Conservation (phyloP, 2,113 vertebrate genomes). For the Coregonus clupeaformis region DNA sequence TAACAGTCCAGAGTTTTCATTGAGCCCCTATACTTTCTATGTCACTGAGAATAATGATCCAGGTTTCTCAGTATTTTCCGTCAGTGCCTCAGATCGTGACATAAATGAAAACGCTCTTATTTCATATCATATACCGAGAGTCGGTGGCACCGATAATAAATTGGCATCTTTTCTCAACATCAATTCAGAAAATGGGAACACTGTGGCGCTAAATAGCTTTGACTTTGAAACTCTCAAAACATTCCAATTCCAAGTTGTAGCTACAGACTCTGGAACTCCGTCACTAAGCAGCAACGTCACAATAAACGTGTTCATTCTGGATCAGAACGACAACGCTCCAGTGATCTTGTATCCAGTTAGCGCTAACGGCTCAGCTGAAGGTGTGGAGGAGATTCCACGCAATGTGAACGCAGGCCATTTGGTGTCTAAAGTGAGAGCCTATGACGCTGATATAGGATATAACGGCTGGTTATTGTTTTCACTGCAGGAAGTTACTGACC, state of each 20-base stretch:
- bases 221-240: conserved; percentile 22
- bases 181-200: conserved; percentile 13
- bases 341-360: no score
- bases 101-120: conserved; percentile 16
- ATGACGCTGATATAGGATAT: no score
- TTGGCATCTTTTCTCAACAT: background rate
- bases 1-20: conserved; percentile 17
- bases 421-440: no score
- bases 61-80: background rate
- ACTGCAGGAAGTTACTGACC: no score
- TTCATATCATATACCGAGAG: conserved; percentile 10
- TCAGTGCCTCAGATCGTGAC: conserved; percentile 14
- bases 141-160: background rate
- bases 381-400: no score
- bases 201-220: conserved; percentile 18
- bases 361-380: no score
- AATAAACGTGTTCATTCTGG: no score
- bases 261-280: no score
- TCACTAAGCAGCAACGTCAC: no score
- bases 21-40: conserved; percentile 7
- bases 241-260: conserved; percentile 13
- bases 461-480: no score
- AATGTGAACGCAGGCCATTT: no score
- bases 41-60: conserved; percentile 14
- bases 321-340: no score